Conservation (phyloP, 2,113 vertebrate genomes). For the Desmodus rotundus region DNA sequence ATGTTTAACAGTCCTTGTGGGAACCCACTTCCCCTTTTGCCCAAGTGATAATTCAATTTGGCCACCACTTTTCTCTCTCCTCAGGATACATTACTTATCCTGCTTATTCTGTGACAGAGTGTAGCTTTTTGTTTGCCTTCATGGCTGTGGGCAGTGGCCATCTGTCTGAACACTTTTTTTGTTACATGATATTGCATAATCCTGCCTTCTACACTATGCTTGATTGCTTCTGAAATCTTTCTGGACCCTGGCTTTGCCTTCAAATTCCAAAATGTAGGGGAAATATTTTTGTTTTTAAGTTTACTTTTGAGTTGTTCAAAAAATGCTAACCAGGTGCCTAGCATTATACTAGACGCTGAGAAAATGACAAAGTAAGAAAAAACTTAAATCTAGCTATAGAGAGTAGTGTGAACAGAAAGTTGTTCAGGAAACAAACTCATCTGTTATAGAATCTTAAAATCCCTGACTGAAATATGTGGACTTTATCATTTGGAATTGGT, state of each 20-base stretch:
- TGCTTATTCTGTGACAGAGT: not conserved
- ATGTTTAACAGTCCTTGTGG: too few relatives aligned
- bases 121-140: not conserved
- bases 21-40: not conserved
- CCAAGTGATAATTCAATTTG: not conserved
- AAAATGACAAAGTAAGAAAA: not conserved
- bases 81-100: not conserved
- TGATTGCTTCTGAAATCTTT: not conserved
- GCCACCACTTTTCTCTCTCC: not conserved
- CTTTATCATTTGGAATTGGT: not conserved
- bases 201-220: not conserved
- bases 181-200: not conserved
- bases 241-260: not conserved
- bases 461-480: not conserved
- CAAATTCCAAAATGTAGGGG: not conserved
- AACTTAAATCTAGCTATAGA: not conserved
- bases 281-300: not conserved
- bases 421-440: not conserved
- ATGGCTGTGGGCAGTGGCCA: not conserved
- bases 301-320: not conserved
- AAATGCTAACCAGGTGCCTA: not conserved
- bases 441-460: not conserved
- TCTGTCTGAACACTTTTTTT: not conserved
- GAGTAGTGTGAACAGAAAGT: not conserved
- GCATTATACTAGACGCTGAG: not conserved